Evolutionary conservation across 2,797 vertebrate species (phyloP).

Genomic region (Cetoscarus ocellatus): DNA sequence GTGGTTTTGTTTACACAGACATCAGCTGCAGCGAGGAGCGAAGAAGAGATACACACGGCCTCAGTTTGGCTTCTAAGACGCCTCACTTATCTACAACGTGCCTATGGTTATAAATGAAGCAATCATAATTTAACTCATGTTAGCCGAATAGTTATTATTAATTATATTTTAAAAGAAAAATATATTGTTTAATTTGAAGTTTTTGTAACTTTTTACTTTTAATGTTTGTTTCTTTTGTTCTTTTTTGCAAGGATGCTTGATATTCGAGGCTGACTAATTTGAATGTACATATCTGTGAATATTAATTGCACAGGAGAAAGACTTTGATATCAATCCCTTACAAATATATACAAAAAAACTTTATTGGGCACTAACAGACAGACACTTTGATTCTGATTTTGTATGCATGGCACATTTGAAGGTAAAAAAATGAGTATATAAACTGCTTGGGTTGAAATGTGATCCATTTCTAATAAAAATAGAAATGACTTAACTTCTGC

Average conservation of each 20-base stretch:
- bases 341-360: slow-evolving; percentile 56
- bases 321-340: slow-evolving; percentile 80
- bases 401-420: slow-evolving; percentile 81
- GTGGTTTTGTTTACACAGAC: slow-evolving; percentile 83
- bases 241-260: slow-evolving; percentile 70
- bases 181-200: slow-evolving; percentile 79
- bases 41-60: slow-evolving; percentile 56
- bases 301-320: slow-evolving; percentile 81
- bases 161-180: slow-evolving; percentile 84
- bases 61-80: slow-evolving; percentile 62
- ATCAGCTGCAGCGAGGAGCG: slow-evolving; percentile 64
- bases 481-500: slow-evolving; percentile 51
- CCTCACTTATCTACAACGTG: slow-evolving; percentile 86
- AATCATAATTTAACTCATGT: slow-evolving; percentile 86
- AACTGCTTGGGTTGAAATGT: slow-evolving; percentile 77
- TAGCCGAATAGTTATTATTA: slow-evolving; percentile 78
- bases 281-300: slow-evolving; percentile 89
- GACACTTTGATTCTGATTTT: slow-evolving; percentile 82
- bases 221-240: slow-evolving; percentile 69
- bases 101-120: slow-evolving; percentile 86
- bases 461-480: slow-evolving; percentile 86
- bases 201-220: slow-evolving; percentile 83
- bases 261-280: slow-evolving; percentile 80
- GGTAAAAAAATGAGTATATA: slow-evolving; percentile 21
- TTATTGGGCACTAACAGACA: slow-evolving; percentile 73